These are phyloP conservation scores for Mastomys coucha DNA, from an alignment of 2,113 vertebrate genomes.

Conservation along the genomic window DNA sequence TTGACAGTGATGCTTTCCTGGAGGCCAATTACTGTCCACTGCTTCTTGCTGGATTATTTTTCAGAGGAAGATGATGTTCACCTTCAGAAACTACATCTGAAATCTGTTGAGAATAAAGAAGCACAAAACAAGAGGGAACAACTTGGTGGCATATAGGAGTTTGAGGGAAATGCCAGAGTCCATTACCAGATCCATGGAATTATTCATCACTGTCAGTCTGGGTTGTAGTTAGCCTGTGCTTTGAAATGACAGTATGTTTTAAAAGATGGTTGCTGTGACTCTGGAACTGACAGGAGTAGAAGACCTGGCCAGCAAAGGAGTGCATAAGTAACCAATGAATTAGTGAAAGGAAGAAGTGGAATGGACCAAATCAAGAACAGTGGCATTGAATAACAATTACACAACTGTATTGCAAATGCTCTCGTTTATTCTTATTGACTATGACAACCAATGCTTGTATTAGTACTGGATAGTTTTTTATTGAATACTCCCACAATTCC, in stretches of 20 bases:
- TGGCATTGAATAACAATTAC: not conserved
- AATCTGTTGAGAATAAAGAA: slow-evolving; percentile 70
- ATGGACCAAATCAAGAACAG: not conserved
- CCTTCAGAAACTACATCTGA: slow-evolving; percentile 73
- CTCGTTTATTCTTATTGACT: not conserved
- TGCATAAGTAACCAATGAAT: not conserved
- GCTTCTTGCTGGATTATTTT: slow-evolving; percentile 74
- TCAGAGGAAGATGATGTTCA: slow-evolving; percentile 76
- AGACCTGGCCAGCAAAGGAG: not conserved
- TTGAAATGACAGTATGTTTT: slow-evolving; percentile 76
- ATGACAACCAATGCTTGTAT: not conserved
- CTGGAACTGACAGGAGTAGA: slow-evolving; percentile 51
- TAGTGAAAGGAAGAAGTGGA: accelerated
- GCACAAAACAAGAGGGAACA: slow-evolving; percentile 72
- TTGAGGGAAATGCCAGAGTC: slow-evolving; percentile 71
- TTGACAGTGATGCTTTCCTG: slow-evolving; percentile 73
- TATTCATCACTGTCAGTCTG: slow-evolving; percentile 81
- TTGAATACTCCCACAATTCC: not conserved
- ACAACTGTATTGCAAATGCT: not conserved
- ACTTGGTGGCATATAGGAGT: slow-evolving; percentile 54
- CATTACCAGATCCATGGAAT: slow-evolving; percentile 75
- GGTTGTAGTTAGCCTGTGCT: slow-evolving; percentile 73
- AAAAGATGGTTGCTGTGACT: slow-evolving; percentile 51
- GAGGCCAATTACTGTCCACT: slow-evolving; percentile 17
- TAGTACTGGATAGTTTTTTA: not conserved